Percentiles rank a stretch among this genome's conserved stretches.
Conservation (phyloP, 2,113 vertebrate genomes). For the Myiopsitta monachus region DNA sequence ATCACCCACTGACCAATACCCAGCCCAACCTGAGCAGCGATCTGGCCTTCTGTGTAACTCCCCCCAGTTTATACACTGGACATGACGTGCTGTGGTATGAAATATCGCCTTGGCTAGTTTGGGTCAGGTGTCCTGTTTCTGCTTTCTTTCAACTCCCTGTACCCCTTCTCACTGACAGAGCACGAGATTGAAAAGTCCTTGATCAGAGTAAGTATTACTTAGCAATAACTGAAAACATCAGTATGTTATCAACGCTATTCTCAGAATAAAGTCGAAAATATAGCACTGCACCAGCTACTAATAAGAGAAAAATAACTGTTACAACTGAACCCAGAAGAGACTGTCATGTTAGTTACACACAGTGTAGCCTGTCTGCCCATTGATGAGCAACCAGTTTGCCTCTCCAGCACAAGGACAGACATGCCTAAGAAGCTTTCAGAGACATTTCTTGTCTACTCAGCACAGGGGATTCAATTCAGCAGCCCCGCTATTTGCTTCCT, state of each 20-base stretch:
- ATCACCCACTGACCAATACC: neutral
- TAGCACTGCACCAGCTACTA: neutral
- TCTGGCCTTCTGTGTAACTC: neutral
- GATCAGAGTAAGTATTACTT: neutral
- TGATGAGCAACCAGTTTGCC: neutral
- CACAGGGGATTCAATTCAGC: neutral
- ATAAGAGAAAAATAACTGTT: neutral
- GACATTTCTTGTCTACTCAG: neutral
- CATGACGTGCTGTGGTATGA: neutral
- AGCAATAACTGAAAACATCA: neutral
- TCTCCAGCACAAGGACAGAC: neutral
- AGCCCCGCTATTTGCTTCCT: neutral
- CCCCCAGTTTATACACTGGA: neutral
- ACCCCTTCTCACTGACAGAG: neutral
- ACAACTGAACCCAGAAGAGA: neutral
- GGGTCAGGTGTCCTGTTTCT: neutral
- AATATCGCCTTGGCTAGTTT: neutral
- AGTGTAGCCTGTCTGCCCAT: too few relatives aligned
- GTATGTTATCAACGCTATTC: neutral
- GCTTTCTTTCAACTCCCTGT: neutral
- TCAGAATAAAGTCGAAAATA: neutral
- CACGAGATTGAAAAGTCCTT: neutral
- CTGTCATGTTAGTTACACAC: neutral
- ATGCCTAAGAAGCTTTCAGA: neutral
- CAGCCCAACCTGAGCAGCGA: neutral